Conservation (phyloP, 1,140 invertebrate genomes). For the Drosophila tani region DNA sequence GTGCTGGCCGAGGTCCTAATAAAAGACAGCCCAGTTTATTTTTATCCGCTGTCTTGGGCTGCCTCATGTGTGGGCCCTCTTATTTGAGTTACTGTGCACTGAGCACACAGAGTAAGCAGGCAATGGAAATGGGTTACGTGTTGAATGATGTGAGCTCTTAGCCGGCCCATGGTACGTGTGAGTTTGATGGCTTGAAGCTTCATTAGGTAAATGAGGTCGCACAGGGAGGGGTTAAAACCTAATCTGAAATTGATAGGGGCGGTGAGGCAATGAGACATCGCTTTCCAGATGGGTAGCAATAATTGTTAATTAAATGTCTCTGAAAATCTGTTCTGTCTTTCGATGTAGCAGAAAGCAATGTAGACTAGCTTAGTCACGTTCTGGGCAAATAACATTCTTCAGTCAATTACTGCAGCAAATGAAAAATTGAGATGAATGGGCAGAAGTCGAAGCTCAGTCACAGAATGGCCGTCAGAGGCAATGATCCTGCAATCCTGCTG, state of each 20-base stretch:
- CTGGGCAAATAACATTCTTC: background rate
- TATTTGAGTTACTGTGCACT: conserved; percentile 55
- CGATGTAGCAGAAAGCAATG: no score
- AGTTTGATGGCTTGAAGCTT: conserved; percentile 19
- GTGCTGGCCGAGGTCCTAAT: conserved; percentile 43
- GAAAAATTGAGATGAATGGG: conserved; percentile 24
- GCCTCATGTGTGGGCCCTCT: conserved; percentile 31
- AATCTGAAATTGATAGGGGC: background rate
- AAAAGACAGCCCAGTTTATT: conserved; percentile 61
- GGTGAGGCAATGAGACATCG: background rate
- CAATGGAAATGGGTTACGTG: conserved; percentile 67
- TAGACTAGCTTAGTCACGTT: conserved; percentile 1
- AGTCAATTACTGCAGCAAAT: conserved; percentile 13
- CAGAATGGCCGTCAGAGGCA: conserved; percentile 13
- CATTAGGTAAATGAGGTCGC: conserved; percentile 45
- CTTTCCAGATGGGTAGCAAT: background rate
- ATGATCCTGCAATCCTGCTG: conserved; percentile 23
- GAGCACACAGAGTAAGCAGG: conserved; percentile 23
- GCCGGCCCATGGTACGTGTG: conserved; percentile 18
- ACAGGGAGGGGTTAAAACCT: background rate
- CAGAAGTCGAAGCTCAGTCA: conserved; percentile 1
- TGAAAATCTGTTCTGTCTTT: background rate
- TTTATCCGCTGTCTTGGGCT: conserved; percentile 66
- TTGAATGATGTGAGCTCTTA: conserved; percentile 63
- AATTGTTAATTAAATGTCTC: background rate